phyloP scores from a whole-genome alignment of 2,888 invertebrate genomes.

The Stictocephala bisonia region DNA sequence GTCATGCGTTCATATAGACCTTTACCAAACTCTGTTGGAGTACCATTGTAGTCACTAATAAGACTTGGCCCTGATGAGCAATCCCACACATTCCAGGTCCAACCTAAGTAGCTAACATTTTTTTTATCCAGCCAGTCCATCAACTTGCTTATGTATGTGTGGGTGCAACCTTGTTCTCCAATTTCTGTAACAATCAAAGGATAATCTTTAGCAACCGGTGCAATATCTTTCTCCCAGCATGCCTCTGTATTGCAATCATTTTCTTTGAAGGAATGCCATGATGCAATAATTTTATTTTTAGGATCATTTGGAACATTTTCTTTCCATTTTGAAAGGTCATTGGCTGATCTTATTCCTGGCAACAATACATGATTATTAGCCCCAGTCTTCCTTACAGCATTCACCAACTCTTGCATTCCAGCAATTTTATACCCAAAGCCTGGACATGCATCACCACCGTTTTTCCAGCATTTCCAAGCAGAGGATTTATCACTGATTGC shows the following conservation, averaged over 20 bases:
- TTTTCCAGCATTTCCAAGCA: not conserved
- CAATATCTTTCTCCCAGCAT: not conserved
- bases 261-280: not conserved
- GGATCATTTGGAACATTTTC: not conserved
- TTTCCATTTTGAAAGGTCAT: not conserved
- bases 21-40: not conserved
- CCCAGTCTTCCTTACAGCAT: not conserved
- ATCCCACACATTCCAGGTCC: not conserved
- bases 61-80: not conserved
- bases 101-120: not conserved
- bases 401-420: constrained; percentile 8
- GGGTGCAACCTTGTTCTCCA: not conserved
- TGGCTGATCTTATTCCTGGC: not conserved
- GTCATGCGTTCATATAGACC: not conserved
- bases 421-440: not conserved
- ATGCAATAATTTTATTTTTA: not conserved
- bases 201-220: not conserved
- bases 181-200: not conserved
- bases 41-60: not conserved
- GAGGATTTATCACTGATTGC: not conserved
- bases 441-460: not conserved
- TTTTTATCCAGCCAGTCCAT: not conserved
- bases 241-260: not conserved
- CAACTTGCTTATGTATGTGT: not conserved
- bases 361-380: not conserved